Evolutionary conservation across 2,797 vertebrate species (phyloP), one percentile per base, ranked within the genome.

Genomic region (Spatula versicolor): DNA sequence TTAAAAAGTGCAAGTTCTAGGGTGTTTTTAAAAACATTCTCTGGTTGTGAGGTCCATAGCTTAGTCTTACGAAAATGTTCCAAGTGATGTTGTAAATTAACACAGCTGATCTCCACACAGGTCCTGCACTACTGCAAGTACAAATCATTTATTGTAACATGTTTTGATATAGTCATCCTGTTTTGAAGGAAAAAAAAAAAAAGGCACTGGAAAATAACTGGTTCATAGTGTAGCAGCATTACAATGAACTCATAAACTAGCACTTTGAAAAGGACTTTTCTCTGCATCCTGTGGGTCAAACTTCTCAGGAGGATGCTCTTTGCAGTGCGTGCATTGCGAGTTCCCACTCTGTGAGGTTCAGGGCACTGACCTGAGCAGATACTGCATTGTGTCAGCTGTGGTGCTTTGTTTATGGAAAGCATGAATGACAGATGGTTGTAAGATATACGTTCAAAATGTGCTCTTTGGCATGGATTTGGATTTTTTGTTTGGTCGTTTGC

Each of bases 291-390:
- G 7, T 48, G 45, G 26, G 12, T 19, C 66, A 28, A 81, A 72
- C 15, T 69, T 74, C 37, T 23, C 50, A 35, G 14, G 26, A 58
- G 43, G 20, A 15, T 48, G 31, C 6, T 26, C 2, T 59, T 5
- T 20, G 39, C 4, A 20, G 7, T n/a, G 14, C 16, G 31, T 35
- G 9, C 1, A 0, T 31, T 66, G 35, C 30, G 43, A 5, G 14
- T 83, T 82, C 54, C 25, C 17, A 3, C 23, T 75, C 48, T 4
- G 11, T 0, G 0, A 37, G 15, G 28, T 30, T 19, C 16, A 28
- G 39, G 22, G 26, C 3, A 1, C 52, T 73, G 63, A 58, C 22
- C 17, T 20, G 22, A 41, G 33, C 62, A 72, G 60, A 9, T 31
- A 14, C 0, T 31, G 25, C 10, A 13, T 20, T 2, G 0, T 66